Base-by-base conservation (phyloP, 2,113 vertebrate genomes). In the Osmerus eperlanus region DNA sequence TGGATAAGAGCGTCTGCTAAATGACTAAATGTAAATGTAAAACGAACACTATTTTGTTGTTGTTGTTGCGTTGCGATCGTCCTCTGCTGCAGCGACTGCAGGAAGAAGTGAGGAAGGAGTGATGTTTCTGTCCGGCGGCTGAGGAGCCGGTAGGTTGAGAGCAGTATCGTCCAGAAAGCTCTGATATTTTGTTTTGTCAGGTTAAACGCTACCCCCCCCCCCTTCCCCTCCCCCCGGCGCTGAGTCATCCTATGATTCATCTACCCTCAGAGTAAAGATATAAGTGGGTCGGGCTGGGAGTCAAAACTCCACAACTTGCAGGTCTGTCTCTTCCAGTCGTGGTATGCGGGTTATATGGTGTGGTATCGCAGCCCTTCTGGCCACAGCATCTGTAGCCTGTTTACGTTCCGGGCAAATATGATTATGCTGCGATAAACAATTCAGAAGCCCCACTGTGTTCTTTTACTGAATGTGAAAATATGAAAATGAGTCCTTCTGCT, bases 201-300 rank as follows among this genome's bases (percentile, higher is more conserved):
- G 65, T 3, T 41, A 60, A 54, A 65, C 1, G 23, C 19, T 66
- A 65, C 58, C 47, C 71, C 71, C 28, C 0, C 4, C 51, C 59
- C 1, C 67, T 75, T 71, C 68, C 63, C 70, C 63, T 18, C 60
- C 63, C 32, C 23, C 23, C 23, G 23, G 59, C 1, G 47, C 59
- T 73, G 79, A 88, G 75, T 83, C 78, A 79, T 19, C 19, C 47
- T 19, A 15, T 63, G 51, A 75, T 62, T 78, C 36, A 62, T 78
- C 64, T 0, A 65, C 73, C 62, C 59, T 77, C 25, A 59, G 60
- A 55, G 68, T 51, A 65, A 80, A 66, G 51, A 62, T 65, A 58
- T 5, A 71, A 83, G 75, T 81, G 15, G 25, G 28, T 85, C 80
- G 72, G 83, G 64, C 81, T 84, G 74, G 62, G 73, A 67, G 76